Base-by-base conservation (phyloP, 2,113 vertebrate species). In the Phyllostomus hastatus region DNA sequence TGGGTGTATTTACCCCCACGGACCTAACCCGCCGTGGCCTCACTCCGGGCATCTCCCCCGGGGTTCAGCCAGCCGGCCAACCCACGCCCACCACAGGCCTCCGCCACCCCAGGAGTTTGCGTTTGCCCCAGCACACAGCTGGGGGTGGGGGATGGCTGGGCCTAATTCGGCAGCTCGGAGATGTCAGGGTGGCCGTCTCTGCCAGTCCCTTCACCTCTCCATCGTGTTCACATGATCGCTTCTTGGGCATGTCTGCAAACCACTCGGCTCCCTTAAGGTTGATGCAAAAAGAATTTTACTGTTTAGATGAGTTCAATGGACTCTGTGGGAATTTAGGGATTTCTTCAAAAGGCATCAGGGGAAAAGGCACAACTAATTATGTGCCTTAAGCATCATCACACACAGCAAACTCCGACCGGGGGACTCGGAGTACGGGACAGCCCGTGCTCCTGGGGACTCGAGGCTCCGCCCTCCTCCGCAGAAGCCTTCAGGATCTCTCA, bases 341-440 rank as follows among this genome's bases (percentile, higher is more conserved):
- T 88, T 93, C 83, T 91, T 93, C 83, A 79, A 86, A 80, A 93
- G 64, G 20, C 33, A 64, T 92, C 69, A 41, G 46, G 69, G n/a
- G 48, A 48, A 72, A 90, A 87, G n/a, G 66, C 73, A 76, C 57
- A 91, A 66, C 41, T 76, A 87, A 80, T 90, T 91, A 95, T 59
- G 73, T 82, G 73, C 83, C 75, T 94, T 87, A 72, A 83, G 72
- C n/a, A 38, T 19, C 57, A 52, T 19, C 57, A 52, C 66, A 87
- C 67, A 10, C 61, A 66, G 57, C 41, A 85, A 82, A 48, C 72
- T 43, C 35, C 85, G 84, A 83, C 31, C 33, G 12, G 54, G 43
- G 50, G 16, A 66, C 81, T 87, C 10, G 1, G 33, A 35, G 76
- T 50, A n/a, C 85, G 3, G 92, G 67, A 88, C 69, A n/a, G 70